Evolutionary conservation across 2,888 invertebrate genomes (phyloP).

Genomic region (Lapara coniferarum): DNA sequence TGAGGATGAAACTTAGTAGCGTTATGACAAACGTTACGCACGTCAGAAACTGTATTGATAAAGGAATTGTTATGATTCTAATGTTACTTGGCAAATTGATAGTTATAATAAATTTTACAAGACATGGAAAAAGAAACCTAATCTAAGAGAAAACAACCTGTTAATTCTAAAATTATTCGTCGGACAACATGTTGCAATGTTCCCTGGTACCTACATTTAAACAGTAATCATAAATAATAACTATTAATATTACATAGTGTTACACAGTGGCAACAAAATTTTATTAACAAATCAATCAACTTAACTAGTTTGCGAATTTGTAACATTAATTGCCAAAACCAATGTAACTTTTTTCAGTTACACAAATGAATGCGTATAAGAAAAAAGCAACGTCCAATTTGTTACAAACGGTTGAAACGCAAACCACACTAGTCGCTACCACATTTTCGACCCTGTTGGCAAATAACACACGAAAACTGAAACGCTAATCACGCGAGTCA

Average conservation of each 20-base stretch:
- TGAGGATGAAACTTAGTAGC: slow-evolving; percentile 20
- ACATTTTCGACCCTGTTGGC: slow-evolving; percentile 9
- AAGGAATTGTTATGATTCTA: background rate
- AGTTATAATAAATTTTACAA: no score
- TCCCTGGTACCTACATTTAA: no score
- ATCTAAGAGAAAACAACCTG: no score
- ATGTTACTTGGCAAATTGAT: no score
- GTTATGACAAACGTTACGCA: slow-evolving; percentile 10
- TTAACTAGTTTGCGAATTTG: background rate
- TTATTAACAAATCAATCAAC: background rate
- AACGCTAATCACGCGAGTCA: slow-evolving; percentile 14
- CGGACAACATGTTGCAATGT: no score
- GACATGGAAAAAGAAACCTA: no score
- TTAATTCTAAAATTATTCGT: no score
- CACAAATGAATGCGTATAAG: background rate
- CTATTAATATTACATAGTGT: background rate
- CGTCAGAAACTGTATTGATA: slow-evolving; percentile 2
- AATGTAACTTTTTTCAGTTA: background rate
- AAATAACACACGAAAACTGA: slow-evolving; percentile 8
- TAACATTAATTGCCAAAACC: background rate
- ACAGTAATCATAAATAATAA: no score
- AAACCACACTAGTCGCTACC: background rate
- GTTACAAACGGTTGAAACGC: slow-evolving; percentile 3
- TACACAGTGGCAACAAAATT: background rate
- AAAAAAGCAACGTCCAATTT: slow-evolving; percentile 1